Evolutionary conservation across 2,113 vertebrate species (phyloP), one percentile per base, ranked within the genome.

Genomic region (Lophius piscatorius): DNA sequence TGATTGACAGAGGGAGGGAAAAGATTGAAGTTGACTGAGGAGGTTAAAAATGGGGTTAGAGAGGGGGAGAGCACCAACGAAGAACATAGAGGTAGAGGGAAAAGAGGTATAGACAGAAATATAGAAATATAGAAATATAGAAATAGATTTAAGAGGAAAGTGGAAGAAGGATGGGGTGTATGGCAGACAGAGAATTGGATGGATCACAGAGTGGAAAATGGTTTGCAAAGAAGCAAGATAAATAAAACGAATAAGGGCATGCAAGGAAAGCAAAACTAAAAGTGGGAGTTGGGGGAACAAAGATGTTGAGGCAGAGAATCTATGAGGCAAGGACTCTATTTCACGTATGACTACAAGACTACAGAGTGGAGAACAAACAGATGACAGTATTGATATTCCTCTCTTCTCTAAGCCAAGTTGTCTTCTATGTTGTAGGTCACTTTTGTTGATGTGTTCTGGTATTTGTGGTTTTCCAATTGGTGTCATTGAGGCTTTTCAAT

Each of bases 1-100:
- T 78, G 75, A 83, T 62, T 85, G 82, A 74, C 73, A 76, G 58
- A 47, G 51, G 39, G 45, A 54, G 18, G 60, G 29, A 31, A 54
- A 38, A 41, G 39, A 50, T 74, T 23, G 57, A 61, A 70, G 46
- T 50, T 26, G 18, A 22, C 29, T 24, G 20, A 56, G 44, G 50
- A 50, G 62, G 48, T 46, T 57, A 28, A 35, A 66, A 59, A 59
- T 22, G 40, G 51, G 34, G 44, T 47, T 47, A 41, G n/a, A 42
- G 28, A 28, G 61, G 4, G 35, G 48, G 23, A 39, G 50, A 67
- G 20, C n/a, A n/a, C 42, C 35, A 7, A 34, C 26, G 23, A 54
- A 60, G 24, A 55, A 61, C 26, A 64, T 22, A 48, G 22, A 38
- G 40, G 8, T 14, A 48, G 54, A 28, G n/a, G n/a, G n/a, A n/a